Evolutionary conservation across 2,797 vertebrate species (phyloP).

Genomic region (Selene dorsalis): DNA sequence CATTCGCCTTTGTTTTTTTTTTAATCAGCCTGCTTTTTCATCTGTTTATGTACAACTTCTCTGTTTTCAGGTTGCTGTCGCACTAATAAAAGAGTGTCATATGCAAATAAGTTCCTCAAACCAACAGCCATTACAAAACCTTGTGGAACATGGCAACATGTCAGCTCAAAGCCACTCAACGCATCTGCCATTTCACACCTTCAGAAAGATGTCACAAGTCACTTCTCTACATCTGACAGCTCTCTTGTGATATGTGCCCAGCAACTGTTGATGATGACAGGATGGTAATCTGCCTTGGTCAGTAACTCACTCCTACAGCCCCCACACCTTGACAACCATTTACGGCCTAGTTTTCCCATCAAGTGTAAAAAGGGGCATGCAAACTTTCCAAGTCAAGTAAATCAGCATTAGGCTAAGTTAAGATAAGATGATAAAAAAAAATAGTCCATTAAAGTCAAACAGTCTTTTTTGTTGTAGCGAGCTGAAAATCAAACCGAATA

Average conservation of each 20-base stretch:
- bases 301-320: conserved; percentile 1
- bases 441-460: background rate
- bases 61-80: background rate
- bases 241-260: conserved; percentile 14
- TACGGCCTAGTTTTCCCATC: conserved; percentile 8
- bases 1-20: background rate
- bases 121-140: conserved; percentile 19
- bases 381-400: conserved; percentile 14
- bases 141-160: conserved; percentile 31
- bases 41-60: background rate
- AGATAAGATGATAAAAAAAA: conserved; percentile 15
- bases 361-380: background rate
- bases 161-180: conserved; percentile 35
- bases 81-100: background rate
- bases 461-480: background rate
- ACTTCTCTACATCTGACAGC: conserved; percentile 39
- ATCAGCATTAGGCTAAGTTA: background rate
- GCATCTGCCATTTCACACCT: conserved; percentile 46
- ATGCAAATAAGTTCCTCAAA: conserved; percentile 56
- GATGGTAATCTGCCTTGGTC: background rate
- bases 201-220: conserved; percentile 44
- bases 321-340: conserved; percentile 26
- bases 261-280: conserved; percentile 5
- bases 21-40: background rate
- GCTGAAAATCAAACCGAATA: background rate